Evolutionary conservation across 1,140 invertebrate genomes (phyloP).

Genomic region (Aphidius ervi): DNA sequence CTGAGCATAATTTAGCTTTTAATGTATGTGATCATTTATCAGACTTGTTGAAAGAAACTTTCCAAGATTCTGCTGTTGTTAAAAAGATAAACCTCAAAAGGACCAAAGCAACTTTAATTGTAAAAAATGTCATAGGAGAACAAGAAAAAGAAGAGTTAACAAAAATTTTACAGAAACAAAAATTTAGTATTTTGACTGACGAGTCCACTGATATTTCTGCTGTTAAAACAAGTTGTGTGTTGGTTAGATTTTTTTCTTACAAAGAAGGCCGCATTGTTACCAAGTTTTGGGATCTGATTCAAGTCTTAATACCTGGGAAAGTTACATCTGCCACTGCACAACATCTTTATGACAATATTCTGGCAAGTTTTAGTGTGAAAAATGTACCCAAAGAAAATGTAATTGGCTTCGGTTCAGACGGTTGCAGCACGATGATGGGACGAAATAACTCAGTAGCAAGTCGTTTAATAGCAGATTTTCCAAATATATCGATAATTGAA

Average conservation of each 20-base stretch:
- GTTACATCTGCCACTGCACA: constrained; percentile 21
- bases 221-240: constrained; percentile 24
- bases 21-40: too few species aligned
- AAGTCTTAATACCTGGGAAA: constrained; percentile 28
- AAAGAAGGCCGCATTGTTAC: constrained; percentile 4
- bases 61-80: constrained; percentile 20
- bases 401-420: constrained; percentile 41
- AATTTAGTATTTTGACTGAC: too few species aligned
- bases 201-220: constrained; percentile 31
- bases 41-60: constrained; percentile 15
- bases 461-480: constrained; percentile 28
- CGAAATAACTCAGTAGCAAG: constrained; percentile 33
- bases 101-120: constrained; percentile 22
- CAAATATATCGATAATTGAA: constrained; percentile 36
- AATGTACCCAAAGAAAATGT: constrained; percentile 36
- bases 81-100: constrained; percentile 15
- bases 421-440: constrained; percentile 41
- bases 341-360: constrained; percentile 28
- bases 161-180: too few species aligned
- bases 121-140: too few species aligned
- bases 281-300: constrained; percentile 16
- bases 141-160: constrained; percentile 20
- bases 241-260: constrained; percentile 18
- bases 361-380: constrained; percentile 24
- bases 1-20: too few species aligned